Base-by-base conservation (phyloP, 2,113 vertebrate genomes). In the Bombycilla garrulus region DNA sequence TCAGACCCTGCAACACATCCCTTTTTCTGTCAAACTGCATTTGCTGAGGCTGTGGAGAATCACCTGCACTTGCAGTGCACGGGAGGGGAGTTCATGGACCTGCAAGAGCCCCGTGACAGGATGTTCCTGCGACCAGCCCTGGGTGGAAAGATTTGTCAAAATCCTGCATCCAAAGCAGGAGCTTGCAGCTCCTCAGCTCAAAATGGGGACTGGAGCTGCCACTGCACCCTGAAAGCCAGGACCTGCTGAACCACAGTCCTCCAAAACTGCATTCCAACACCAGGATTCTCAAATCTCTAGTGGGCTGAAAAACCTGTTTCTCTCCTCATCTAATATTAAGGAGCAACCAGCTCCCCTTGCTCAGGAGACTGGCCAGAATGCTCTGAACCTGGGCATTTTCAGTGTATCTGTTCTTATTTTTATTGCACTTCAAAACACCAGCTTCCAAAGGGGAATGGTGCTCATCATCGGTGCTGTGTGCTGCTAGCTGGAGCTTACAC, bases 61-160 rank as follows among this genome's bases (percentile, higher is more conserved):
- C 2, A 4, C 33, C 71, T 36, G 17, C 33, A 10, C 6, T 40
- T 50, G 2, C 64, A 42, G 31, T 0, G 16, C 4, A 4, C 0
- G 10, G 47, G 9, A 4, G 62, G 9, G 11, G 54, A 23, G 10
- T 17, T 24, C 58, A 3, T 8, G 29, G 57, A 23, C 21, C 15
- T 45, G 64, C 6, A 35, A 11, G n/a, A 28, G 7, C 24, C 44
- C 73, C 14, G 0, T 1, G n/a, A 4, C 53, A 8, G 4, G 14
- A 11, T 1, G 35, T 5, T 23, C 35, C 58, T 12, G 23, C 9
- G 7, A 10, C 6, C 54, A 72, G 72, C 23, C 48, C 57, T 29
- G 62, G 3, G 12, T 36, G 24, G 21, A 33, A 31, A 48, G 5
- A 20, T 21, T 14, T 9, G 16, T 8, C 17, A 3, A 21, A 53